A percentile compares a stretch with the other conserved stretches of the same genome.
phyloP scores from a whole-genome alignment of 2,797 vertebrate species.

The Enteromius afrohamiltoni region DNA sequence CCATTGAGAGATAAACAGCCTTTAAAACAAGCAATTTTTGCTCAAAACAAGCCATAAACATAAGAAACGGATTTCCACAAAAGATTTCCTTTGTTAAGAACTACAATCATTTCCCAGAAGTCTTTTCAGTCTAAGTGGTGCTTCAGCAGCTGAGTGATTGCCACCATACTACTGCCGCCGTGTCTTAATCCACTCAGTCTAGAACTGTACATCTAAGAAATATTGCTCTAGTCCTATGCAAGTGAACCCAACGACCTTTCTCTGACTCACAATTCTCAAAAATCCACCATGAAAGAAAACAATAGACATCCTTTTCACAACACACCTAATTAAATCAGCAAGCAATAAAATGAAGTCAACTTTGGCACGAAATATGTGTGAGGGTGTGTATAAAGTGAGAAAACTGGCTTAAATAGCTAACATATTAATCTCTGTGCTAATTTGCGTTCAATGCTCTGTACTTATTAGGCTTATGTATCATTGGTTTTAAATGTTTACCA shows the following conservation, averaged over 20 bases:
- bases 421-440: slow-evolving; percentile 9
- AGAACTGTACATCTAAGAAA: slow-evolving; percentile 22
- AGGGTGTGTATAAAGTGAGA: slow-evolving; percentile 11
- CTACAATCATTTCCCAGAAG: slow-evolving; percentile 51
- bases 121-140: slow-evolving; percentile 37
- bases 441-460: background rate
- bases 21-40: slow-evolving; percentile 15
- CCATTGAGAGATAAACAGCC: background rate
- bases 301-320: slow-evolving; percentile 20
- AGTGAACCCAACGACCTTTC: slow-evolving; percentile 45
- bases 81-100: slow-evolving; percentile 22
- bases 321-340: slow-evolving; percentile 19
- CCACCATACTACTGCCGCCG: background rate
- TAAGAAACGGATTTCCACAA: slow-evolving; percentile 46
- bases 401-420: slow-evolving; percentile 6
- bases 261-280: slow-evolving; percentile 1
- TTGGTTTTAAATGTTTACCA: background rate
- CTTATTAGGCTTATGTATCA: background rate
- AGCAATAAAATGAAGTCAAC: slow-evolving; percentile 41
- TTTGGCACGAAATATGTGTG: slow-evolving; percentile 4
- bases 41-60: slow-evolving; percentile 36
- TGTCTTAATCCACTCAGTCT: slow-evolving; percentile 38
- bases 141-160: slow-evolving; percentile 35
- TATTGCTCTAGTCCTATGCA: slow-evolving; percentile 31
- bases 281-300: slow-evolving; percentile 36